Evolutionary conservation across 2,113 vertebrate genomes (phyloP).

Genomic region (Deroptyus accipitrinus): DNA sequence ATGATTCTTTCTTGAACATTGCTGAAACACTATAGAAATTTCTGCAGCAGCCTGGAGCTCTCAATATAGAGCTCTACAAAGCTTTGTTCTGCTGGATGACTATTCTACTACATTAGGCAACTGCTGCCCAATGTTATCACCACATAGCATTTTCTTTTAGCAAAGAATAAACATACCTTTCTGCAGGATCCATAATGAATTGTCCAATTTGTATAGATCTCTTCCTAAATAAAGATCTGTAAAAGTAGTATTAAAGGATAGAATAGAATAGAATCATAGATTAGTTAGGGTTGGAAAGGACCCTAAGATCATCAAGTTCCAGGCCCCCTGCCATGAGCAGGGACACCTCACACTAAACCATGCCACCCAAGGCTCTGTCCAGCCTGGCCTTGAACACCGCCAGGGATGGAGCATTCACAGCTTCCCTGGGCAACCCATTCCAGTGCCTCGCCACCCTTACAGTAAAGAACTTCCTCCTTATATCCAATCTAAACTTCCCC

Average conservation of each 20-base stretch:
- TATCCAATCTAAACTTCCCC: not conserved
- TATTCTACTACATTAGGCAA: not conserved
- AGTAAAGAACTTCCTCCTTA: not conserved
- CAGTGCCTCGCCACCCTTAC: not conserved
- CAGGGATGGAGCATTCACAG: not conserved
- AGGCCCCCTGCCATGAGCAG: not conserved
- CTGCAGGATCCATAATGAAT: not conserved
- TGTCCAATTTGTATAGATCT: not conserved
- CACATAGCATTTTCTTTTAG: not conserved
- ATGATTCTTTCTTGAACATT: not conserved
- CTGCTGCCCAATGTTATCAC: not conserved
- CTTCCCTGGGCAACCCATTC: not conserved
- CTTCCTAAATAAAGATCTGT: not conserved
- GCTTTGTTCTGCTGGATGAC: not conserved
- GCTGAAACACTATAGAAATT: not conserved
- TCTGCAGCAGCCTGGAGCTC: not conserved
- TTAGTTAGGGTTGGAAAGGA: not conserved
- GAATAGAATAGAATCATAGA: not conserved
- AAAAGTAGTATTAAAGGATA: not conserved
- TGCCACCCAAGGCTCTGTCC: not conserved
- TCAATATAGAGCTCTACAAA: not conserved
- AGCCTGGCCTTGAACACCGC: fast-evolving
- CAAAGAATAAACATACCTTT: not conserved
- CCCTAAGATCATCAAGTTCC: not conserved
- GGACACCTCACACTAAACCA: not conserved